These are phyloP conservation scores for Lanius ludovicianus DNA, from an alignment of 2,113 vertebrate species.

Conservation along the genomic window DNA sequence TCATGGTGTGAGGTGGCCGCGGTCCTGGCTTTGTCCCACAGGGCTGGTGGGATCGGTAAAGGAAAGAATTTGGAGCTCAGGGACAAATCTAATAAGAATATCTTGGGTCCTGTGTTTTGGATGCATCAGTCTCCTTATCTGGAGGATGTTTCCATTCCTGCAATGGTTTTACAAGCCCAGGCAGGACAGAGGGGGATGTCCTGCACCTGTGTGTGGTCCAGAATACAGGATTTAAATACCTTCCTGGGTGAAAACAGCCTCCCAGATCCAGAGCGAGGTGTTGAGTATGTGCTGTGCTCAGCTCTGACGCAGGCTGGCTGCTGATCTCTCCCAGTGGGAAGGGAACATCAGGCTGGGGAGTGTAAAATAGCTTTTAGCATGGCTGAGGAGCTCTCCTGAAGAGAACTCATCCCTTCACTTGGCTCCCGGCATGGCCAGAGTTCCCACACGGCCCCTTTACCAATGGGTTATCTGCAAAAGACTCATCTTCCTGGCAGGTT, in stretches of 20 bases:
- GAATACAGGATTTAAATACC: background rate
- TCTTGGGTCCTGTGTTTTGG: background rate
- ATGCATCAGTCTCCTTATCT: background rate
- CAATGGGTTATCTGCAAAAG: background rate
- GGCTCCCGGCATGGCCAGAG: rapidly evolving
- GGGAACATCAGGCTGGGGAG: background rate
- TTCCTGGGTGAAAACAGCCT: background rate
- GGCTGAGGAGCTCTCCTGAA: background rate
- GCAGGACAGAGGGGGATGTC: background rate
- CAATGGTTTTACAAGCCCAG: background rate
- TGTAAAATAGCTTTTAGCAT: background rate
- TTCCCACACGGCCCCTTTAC: background rate
- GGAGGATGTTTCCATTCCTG: background rate
- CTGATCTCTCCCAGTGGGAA: background rate
- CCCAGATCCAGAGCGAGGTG: background rate
- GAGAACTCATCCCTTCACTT: background rate
- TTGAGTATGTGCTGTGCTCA: background rate
- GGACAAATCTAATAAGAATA: background rate
- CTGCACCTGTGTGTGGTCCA: rapidly evolving
- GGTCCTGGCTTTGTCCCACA: background rate
- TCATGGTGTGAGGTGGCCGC: rapidly evolving
- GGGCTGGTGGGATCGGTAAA: background rate
- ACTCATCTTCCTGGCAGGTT: conserved; percentile 8
- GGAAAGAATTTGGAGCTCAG: background rate
- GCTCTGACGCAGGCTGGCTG: background rate